These are phyloP conservation scores for Melanaphis sacchari DNA, from an alignment of 1,140 invertebrate species.

Conservation along the genomic window DNA sequence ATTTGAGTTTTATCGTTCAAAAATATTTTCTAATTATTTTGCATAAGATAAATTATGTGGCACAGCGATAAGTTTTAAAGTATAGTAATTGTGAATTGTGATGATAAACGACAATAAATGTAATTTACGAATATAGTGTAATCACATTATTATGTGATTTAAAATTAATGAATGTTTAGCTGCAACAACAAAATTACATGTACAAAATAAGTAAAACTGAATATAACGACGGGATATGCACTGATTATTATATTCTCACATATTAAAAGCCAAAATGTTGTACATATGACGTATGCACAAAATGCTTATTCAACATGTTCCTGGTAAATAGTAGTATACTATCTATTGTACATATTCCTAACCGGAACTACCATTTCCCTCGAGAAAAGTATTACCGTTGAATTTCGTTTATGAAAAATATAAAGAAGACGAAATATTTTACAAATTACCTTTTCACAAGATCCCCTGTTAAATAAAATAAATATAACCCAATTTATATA, in stretches of 20 bases:
- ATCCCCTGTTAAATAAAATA: not conserved
- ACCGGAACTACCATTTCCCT: not conserved
- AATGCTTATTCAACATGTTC: not conserved
- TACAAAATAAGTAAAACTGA: not conserved
- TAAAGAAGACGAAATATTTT: not conserved
- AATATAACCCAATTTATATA: not conserved
- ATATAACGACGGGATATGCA: not conserved
- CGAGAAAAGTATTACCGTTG: not conserved
- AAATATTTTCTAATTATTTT: not conserved
- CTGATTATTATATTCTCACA: not conserved
- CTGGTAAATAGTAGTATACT: not conserved
- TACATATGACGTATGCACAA: not conserved
- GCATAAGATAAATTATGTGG: not conserved
- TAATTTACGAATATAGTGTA: not conserved
- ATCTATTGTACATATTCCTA: not conserved
- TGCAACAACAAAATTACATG: not conserved
- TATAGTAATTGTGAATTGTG: conserved; percentile 5
- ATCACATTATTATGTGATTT: not conserved
- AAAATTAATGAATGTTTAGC: not conserved
- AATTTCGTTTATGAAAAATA: not conserved
- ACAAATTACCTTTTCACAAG: not conserved
- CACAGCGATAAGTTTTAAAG: not conserved
- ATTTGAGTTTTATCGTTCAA: not conserved
- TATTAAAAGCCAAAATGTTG: not conserved
- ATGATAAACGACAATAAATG: not conserved